Evolutionary conservation across 2,888 invertebrate genomes (phyloP).

Genomic region (Uloborus plumipes): DNA sequence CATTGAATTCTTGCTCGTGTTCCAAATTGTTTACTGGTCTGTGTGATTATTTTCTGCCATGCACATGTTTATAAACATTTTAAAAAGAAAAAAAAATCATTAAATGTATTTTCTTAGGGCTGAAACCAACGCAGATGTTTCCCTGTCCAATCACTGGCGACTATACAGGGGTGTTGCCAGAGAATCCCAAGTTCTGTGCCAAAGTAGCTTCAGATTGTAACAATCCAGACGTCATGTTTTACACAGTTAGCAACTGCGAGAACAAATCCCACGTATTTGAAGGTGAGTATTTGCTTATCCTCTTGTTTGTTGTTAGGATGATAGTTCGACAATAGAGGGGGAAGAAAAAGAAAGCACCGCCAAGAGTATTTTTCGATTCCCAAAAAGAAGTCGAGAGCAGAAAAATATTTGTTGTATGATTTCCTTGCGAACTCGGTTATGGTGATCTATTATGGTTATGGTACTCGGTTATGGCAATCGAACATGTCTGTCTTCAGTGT

Average conservation of each 20-base stretch:
- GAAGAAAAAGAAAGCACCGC: too few species aligned
- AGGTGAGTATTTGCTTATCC: slow-evolving; percentile 71
- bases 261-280: slow-evolving; percentile 76
- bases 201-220: slow-evolving; percentile 79
- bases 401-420: too few species aligned
- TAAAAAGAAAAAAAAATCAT: neutral
- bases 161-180: slow-evolving; percentile 78
- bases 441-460: too few species aligned
- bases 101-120: slow-evolving; percentile 16
- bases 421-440: too few species aligned
- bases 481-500: too few species aligned
- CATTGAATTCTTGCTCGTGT: neutral
- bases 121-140: slow-evolving; percentile 65
- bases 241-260: slow-evolving; percentile 77
- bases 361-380: too few species aligned
- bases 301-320: too few species aligned
- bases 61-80: neutral
- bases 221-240: slow-evolving; percentile 79
- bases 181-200: slow-evolving; percentile 76
- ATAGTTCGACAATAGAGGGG: too few species aligned
- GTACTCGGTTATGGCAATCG: too few species aligned
- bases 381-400: too few species aligned
- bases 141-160: slow-evolving; percentile 79
- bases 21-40: too few species aligned
- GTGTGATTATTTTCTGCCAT: too few species aligned